phyloP scores from a whole-genome alignment of 2,113 vertebrate species.

The Pavo muticus region DNA sequence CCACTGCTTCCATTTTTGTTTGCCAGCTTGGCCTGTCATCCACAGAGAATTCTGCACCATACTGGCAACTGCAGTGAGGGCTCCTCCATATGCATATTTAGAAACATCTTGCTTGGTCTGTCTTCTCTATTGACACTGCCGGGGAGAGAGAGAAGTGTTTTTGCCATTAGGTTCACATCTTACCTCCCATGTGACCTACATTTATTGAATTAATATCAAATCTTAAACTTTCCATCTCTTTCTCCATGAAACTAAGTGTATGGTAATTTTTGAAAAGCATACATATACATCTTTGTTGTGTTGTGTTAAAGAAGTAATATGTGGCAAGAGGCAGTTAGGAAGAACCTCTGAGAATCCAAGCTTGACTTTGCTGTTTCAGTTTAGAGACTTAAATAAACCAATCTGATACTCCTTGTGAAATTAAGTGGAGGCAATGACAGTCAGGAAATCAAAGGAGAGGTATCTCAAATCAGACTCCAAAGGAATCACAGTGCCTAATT shows the following conservation, averaged over 20 bases:
- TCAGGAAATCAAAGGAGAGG: background rate
- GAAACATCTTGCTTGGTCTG: slow-evolving; percentile 8
- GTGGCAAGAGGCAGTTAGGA: background rate
- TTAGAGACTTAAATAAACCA: background rate
- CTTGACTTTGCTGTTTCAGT: background rate
- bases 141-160: background rate
- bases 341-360: background rate
- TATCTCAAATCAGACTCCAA: background rate
- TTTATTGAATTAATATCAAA: background rate
- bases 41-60: slow-evolving; percentile 59
- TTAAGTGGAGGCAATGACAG: background rate
- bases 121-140: background rate
- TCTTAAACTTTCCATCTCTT: background rate
- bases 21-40: slow-evolving; percentile 29
- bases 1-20: background rate
- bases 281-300: accelerated
- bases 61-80: slow-evolving; percentile 8
- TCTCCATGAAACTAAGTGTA: background rate
- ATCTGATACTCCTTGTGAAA: background rate
- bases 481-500: background rate
- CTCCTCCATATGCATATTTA: background rate
- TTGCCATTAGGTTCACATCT: background rate
- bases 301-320: background rate
- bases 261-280: background rate
- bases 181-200: background rate